Conservation (phyloP, 2,113 vertebrate genomes). For the Micromys minutus region DNA sequence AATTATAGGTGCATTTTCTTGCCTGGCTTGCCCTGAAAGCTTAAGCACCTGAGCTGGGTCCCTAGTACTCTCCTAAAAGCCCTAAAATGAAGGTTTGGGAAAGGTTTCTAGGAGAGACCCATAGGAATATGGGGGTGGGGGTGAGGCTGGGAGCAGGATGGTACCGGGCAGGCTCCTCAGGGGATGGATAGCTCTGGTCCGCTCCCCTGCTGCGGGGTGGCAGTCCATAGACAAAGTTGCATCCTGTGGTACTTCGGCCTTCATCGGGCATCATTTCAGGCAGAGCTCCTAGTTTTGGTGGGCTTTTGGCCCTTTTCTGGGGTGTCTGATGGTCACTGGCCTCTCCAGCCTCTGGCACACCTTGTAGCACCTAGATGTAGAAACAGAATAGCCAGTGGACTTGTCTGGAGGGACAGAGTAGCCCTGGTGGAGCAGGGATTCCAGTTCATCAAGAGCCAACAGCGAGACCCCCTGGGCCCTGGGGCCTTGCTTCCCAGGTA, state of each 20-base stretch:
- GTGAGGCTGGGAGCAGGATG: accelerated
- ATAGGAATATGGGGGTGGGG: not conserved
- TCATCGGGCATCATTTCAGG: accelerated
- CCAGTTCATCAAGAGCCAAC: not conserved
- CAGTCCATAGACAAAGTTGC: not conserved
- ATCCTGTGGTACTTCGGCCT: accelerated
- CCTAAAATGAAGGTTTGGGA: not conserved
- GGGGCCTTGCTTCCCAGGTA: accelerated
- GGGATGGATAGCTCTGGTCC: not conserved
- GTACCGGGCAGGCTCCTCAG: accelerated
- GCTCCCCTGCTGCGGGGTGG: not conserved
- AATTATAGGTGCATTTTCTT: no score
- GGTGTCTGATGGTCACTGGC: accelerated
- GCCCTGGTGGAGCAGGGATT: not conserved
- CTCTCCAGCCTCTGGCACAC: not conserved
- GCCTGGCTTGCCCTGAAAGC: not conserved
- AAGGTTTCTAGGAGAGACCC: not conserved
- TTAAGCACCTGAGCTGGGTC: not conserved
- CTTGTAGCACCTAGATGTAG: no score
- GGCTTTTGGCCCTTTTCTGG: no score
- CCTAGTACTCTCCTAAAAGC: not conserved
- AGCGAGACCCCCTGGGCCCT: no score
- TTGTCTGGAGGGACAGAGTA: not conserved
- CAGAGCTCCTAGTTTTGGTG: not conserved
- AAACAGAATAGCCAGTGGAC: not conserved